A percentile compares a stretch with the other conserved stretches of the same genome.
These are phyloP conservation scores for Sphaeramia orbicularis DNA, from an alignment of 2,797 vertebrate genomes.

Conservation along the genomic window DNA sequence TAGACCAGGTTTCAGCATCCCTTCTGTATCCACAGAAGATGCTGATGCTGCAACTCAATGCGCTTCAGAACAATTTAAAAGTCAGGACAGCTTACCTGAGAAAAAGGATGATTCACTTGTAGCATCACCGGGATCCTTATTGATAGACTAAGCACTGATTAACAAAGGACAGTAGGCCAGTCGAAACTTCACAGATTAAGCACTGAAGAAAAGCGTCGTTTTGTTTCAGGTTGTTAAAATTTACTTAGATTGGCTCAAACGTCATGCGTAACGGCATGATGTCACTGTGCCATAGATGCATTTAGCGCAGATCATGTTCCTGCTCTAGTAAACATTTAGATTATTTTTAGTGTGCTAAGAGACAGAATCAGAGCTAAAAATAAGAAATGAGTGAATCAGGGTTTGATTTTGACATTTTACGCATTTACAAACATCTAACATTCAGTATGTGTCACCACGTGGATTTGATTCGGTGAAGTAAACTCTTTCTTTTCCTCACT, in stretches of 20 bases:
- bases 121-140: neutral
- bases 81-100: conserved; percentile 1
- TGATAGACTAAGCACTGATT: no score
- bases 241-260: neutral
- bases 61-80: conserved; percentile 4
- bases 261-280: conserved; percentile 33
- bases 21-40: conserved; percentile 10
- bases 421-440: neutral
- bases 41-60: conserved; percentile 17
- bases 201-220: neutral
- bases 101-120: neutral
- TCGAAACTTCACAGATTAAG: neutral
- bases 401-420: neutral
- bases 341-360: neutral
- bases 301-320: conserved; percentile 16
- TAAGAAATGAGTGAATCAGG: neutral
- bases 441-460: neutral
- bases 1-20: conserved; percentile 11
- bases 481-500: conserved; percentile 14
- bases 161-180: neutral
- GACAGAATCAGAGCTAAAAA: neutral
- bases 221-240: neutral
- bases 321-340: neutral
- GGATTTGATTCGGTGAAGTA: conserved; percentile 3
- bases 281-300: conserved; percentile 16